Base-by-base conservation (phyloP, 2,113 vertebrate genomes). In the Craseonycteris thonglongyai region DNA sequence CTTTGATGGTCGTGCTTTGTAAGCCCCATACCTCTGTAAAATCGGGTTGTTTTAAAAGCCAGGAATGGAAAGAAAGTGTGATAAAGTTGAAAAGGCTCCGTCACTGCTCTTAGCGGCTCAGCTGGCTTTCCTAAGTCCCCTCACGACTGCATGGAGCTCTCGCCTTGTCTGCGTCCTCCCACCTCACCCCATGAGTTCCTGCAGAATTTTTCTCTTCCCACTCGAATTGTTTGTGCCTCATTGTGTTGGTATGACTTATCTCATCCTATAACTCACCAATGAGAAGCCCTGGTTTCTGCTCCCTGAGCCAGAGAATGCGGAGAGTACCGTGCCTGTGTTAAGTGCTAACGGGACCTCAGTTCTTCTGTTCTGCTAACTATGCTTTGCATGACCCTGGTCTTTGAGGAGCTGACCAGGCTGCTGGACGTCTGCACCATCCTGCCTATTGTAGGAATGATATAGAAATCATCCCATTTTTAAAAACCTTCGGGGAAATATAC, bases 1-100 rank as follows among this genome's bases (percentile, higher is more conserved):
- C 75, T 91, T n/a, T 89, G 90, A 80, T 90, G 59, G 40, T 83
- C 35, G 66, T 24, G 18, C 59, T 91, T 69, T 75, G 69, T 42
- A 10, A 16, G n/a, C 74, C n/a, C 6, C 74, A 18, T 19, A 47
- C 3, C 10, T 68, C 54, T 8, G 3, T 68, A 15, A 69, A 82
- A 28, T 15, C 51, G 3, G 14, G 15, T 35, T 35, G 5, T 59
- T 66, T 90, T 42, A 54, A 87, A 84, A 6, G 42, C 12, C 12
- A 12, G 54, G 42, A 71, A 24, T 47, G 82, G 38, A 58, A 18
- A 30, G 47, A 33, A 72, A 22, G 22, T 51, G 24, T 72, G 47
- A 30, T 9, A 81, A 49, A 45, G 15, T 69, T 38, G 4, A 59
- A 69, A 74, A 56, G 40, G 30, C 9, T 56, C 35, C 38, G 35